Conservation (phyloP, 2,888 invertebrate species). For the Agriopis aurantiaria region DNA sequence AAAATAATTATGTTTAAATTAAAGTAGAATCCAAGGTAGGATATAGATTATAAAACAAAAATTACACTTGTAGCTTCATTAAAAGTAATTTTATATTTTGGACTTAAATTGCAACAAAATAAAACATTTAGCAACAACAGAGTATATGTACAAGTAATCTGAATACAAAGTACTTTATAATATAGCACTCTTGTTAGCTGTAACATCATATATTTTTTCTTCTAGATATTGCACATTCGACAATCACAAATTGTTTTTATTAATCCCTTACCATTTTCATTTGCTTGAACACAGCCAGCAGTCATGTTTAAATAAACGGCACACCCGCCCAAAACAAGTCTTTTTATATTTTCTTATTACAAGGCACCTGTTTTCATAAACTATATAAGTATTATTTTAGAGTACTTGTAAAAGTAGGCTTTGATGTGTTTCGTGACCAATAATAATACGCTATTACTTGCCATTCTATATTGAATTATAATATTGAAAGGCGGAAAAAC, state of each 20-base stretch:
- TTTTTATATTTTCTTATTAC: background rate
- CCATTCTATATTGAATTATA: too few species aligned
- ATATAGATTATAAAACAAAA: background rate
- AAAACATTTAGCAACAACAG: background rate
- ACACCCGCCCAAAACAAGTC: background rate
- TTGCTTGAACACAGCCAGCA: slow-evolving; percentile 1
- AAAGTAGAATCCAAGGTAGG: background rate
- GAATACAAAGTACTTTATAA: background rate
- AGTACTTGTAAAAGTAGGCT: too few species aligned
- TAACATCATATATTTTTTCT: background rate
- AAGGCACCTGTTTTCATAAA: background rate
- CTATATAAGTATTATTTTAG: too few species aligned
- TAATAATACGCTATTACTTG: too few species aligned
- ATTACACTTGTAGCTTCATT: background rate
- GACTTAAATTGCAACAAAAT: background rate
- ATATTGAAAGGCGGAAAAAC: too few species aligned
- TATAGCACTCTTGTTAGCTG: background rate
- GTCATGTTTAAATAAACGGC: background rate
- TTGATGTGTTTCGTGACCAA: too few species aligned
- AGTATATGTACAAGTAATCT: background rate
- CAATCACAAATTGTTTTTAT: background rate
- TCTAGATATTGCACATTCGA: background rate
- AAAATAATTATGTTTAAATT: slow-evolving; percentile 31
- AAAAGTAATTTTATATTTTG: background rate
- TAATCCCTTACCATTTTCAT: background rate